These are phyloP conservation scores for Muscicapa adusta DNA, from an alignment of 2,113 vertebrate genomes.

Conservation along the genomic window DNA sequence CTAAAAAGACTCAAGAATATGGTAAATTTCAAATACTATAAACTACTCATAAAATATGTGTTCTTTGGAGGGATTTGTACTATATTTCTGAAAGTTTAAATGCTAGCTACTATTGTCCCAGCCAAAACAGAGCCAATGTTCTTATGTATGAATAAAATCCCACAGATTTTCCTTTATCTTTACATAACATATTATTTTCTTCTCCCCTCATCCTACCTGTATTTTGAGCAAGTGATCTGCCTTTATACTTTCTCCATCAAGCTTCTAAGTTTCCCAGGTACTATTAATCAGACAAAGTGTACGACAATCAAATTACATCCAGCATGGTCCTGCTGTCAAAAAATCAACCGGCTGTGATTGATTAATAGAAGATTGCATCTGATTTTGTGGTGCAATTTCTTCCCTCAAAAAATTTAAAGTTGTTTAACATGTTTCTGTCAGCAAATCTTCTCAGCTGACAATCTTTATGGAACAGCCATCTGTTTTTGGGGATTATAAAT, in stretches of 20 bases:
- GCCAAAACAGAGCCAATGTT: neutral
- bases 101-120: neutral
- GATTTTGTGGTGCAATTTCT: slow-evolving; percentile 29
- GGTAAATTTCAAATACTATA: neutral
- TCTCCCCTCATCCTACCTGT: neutral
- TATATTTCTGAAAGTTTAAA: neutral
- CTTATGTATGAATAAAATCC: neutral
- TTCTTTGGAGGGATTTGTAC: neutral
- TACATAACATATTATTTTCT: neutral
- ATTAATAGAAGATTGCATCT: slow-evolving; percentile 55
- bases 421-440: slow-evolving; percentile 68
- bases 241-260: neutral
- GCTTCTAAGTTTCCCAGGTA: neutral
- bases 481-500: slow-evolving; percentile 74
- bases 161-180: neutral
- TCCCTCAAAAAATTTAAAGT: neutral
- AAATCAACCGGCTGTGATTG: slow-evolving; percentile 58
- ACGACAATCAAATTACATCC: slow-evolving; percentile 32
- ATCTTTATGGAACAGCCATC: slow-evolving; percentile 67
- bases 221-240: neutral
- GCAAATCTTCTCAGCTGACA: slow-evolving; percentile 67
- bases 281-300: slow-evolving; percentile 33
- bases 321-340: slow-evolving; percentile 54
- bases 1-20: neutral
- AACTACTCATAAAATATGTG: neutral